Evolutionary conservation across 1,140 invertebrate species (phyloP).

Genomic region (Diorhabda sublineata): DNA sequence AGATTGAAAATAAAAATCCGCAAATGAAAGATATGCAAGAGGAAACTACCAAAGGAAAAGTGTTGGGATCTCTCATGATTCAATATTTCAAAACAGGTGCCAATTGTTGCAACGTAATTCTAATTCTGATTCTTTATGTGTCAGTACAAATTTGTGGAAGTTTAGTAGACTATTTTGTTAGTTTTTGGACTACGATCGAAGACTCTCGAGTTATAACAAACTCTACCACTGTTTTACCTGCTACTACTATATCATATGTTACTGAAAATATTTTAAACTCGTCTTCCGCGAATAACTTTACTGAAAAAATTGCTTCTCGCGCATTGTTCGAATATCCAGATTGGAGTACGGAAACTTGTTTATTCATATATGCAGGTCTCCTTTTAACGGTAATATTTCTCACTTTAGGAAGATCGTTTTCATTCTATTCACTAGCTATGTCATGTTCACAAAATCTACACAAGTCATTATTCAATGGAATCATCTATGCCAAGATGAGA

Average conservation of each 20-base stretch:
- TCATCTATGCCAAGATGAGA: conserved; percentile 61
- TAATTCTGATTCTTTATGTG: conserved; percentile 57
- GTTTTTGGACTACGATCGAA: conserved; percentile 60
- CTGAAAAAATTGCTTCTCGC: not conserved
- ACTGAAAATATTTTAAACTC: not conserved
- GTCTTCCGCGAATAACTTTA: not conserved
- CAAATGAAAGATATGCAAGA: conserved; percentile 37
- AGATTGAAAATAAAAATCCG: conserved; percentile 23
- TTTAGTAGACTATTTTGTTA: conserved; percentile 73
- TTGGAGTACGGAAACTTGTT: conserved; percentile 38
- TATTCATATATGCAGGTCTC: conserved; percentile 46
- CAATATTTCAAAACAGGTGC: conserved; percentile 66
- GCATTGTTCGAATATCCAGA: conserved; percentile 53
- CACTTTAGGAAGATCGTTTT: conserved; percentile 48
- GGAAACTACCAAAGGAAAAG: conserved; percentile 41
- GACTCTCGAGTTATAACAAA: conserved; percentile 22
- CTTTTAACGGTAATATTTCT: not conserved
- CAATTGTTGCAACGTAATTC: conserved; percentile 53
- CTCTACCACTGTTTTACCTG: not conserved
- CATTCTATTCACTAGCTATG: conserved; percentile 62
- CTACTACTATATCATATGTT: not conserved
- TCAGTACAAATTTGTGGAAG: conserved; percentile 65
- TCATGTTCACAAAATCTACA: conserved; percentile 61
- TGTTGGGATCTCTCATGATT: conserved; percentile 37
- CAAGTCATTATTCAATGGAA: conserved; percentile 59